Evolutionary conservation across 1,140 invertebrate genomes (phyloP).

Genomic region (Aphelenchoides avenae): DNA sequence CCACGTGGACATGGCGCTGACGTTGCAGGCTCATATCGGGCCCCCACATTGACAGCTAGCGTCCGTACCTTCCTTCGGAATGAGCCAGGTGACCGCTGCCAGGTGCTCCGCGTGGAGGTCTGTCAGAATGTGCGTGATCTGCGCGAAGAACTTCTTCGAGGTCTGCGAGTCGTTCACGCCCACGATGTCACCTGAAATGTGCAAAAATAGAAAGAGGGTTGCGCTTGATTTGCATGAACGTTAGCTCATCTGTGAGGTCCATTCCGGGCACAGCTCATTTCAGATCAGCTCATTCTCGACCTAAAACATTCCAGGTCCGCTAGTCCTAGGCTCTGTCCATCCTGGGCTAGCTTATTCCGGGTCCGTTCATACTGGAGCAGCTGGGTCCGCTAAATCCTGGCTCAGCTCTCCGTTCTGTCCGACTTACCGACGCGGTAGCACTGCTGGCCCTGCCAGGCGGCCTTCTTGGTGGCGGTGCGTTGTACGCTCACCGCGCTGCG

Average conservation of each 20-base stretch:
- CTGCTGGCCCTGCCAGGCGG: not conserved
- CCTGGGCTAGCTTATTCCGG: too few relatives aligned
- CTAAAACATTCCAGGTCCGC: too few relatives aligned
- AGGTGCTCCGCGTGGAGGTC: slow-evolving; percentile 16
- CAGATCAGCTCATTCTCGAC: too few relatives aligned
- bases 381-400: too few relatives aligned
- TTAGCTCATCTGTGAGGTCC: too few relatives aligned
- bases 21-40: not conserved
- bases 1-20: not conserved
- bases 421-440: slow-evolving; percentile 11
- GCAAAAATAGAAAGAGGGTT: too few relatives aligned
- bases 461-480: slow-evolving; percentile 1
- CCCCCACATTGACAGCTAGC: not conserved
- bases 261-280: too few relatives aligned
- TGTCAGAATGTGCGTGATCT: slow-evolving; percentile 2
- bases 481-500: slow-evolving; percentile 4
- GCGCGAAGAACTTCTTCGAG: slow-evolving; percentile 9
- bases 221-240: too few relatives aligned
- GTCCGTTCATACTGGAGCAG: too few relatives aligned
- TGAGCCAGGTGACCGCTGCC: slow-evolving; percentile 4
- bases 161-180: not conserved
- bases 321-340: too few relatives aligned
- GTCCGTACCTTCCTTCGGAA: not conserved
- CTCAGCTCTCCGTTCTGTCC: too few relatives aligned
- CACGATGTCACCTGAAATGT: slow-evolving; percentile 14